These are phyloP conservation scores for Sitta europaea DNA, from an alignment of 2,113 vertebrate species.

Conservation along the genomic window DNA sequence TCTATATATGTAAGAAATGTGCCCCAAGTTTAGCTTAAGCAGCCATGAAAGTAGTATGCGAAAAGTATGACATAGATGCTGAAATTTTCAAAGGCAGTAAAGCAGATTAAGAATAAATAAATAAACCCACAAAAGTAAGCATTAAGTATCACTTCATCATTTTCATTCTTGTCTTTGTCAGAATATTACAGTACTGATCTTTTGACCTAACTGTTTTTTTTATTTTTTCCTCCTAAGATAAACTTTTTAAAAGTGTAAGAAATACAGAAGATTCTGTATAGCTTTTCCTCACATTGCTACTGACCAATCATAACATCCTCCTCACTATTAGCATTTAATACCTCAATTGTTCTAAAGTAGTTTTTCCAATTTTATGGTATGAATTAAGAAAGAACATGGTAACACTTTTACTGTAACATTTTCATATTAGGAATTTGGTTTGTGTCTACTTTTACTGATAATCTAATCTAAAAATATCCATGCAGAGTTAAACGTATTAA, in stretches of 20 bases:
- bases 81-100: not conserved
- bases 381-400: not conserved
- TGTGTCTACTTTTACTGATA: not conserved
- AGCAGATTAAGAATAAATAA: not conserved
- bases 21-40: not conserved
- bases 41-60: not conserved
- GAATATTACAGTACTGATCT: not conserved
- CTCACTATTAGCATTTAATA: not conserved
- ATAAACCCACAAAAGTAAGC: not conserved
- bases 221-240: not conserved
- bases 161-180: not conserved
- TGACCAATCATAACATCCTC: not conserved
- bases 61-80: not conserved
- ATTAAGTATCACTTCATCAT: not conserved
- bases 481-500: not conserved
- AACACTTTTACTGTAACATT: not conserved
- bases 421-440: not conserved
- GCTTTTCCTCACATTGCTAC: not conserved
- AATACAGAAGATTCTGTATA: not conserved
- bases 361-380: not conserved
- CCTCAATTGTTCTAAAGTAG: not conserved
- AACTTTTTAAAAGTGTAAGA: not conserved
- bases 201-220: not conserved
- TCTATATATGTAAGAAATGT: not conserved
- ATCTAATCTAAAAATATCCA: constrained; percentile 18